phyloP scores from a whole-genome alignment of 2,113 vertebrate genomes.

The Thinocorus orbignyianus region DNA sequence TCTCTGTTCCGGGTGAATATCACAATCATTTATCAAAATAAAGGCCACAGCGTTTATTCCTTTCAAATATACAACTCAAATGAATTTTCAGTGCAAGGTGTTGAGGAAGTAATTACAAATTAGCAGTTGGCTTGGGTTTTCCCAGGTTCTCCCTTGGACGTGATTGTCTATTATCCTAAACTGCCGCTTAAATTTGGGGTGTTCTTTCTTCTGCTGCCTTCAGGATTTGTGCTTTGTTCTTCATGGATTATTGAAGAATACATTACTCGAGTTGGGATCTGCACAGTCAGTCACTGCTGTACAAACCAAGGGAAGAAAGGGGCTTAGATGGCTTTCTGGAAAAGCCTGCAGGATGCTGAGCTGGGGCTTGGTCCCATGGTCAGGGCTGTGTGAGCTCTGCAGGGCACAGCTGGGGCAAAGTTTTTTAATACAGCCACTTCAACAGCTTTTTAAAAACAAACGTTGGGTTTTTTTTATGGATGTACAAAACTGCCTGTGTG shows the following conservation, averaged over 20 bases:
- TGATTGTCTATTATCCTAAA: background rate
- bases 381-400: background rate
- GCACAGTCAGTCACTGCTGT: background rate
- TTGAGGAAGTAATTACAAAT: background rate
- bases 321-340: background rate
- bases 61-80: background rate
- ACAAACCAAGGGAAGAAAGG: background rate
- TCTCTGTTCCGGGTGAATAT: background rate
- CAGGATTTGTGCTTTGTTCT: background rate
- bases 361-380: background rate
- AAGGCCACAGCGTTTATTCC: background rate
- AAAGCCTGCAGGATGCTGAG: background rate
- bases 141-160: background rate
- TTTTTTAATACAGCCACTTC: background rate
- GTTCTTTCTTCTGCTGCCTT: background rate
- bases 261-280: background rate
- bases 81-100: background rate
- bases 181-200: background rate
- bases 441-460: background rate
- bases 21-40: background rate
- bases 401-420: background rate
- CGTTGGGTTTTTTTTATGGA: background rate
- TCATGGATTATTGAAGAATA: background rate
- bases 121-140: background rate
- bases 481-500: background rate